Evolutionary conservation across 2,888 invertebrate genomes (phyloP).

Genomic region (Mactromeris polynyma): DNA sequence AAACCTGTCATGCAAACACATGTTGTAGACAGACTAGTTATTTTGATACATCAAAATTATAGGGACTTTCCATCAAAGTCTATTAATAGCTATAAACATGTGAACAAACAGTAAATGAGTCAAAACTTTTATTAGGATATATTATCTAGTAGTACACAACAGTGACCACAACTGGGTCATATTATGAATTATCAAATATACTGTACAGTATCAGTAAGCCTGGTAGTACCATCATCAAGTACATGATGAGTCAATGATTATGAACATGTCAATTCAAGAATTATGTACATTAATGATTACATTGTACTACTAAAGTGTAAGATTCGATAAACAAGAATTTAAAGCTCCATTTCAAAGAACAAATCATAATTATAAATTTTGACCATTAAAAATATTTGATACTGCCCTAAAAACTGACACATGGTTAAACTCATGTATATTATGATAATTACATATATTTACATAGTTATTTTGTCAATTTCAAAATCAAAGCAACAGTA

Average conservation of each 20-base stretch:
- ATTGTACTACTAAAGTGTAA: too few relatives aligned
- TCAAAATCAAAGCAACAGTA: too few relatives aligned
- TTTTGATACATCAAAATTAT: not conserved
- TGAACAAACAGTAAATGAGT: not conserved
- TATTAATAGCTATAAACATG: not conserved
- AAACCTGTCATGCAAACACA: not conserved
- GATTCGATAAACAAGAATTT: too few relatives aligned
- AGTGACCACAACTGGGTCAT: not conserved
- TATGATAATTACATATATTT: too few relatives aligned
- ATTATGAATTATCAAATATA: not conserved
- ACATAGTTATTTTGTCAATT: too few relatives aligned
- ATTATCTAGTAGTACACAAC: not conserved
- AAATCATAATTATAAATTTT: too few relatives aligned
- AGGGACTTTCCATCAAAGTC: constrained; percentile 11
- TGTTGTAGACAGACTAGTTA: not conserved
- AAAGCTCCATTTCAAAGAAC: too few relatives aligned
- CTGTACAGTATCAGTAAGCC: not conserved
- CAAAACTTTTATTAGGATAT: not conserved
- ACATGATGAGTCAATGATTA: not conserved
- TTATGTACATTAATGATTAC: too few relatives aligned
- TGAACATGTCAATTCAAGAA: too few relatives aligned
- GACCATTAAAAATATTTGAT: too few relatives aligned
- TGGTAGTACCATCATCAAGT: not conserved
- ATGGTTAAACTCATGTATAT: too few relatives aligned
- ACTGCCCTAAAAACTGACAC: too few relatives aligned